Percentiles rank a stretch among this genome's conserved stretches.
Conservation (phyloP, 2,888 invertebrate genomes). For the Megaustenia siamemsis region DNA sequence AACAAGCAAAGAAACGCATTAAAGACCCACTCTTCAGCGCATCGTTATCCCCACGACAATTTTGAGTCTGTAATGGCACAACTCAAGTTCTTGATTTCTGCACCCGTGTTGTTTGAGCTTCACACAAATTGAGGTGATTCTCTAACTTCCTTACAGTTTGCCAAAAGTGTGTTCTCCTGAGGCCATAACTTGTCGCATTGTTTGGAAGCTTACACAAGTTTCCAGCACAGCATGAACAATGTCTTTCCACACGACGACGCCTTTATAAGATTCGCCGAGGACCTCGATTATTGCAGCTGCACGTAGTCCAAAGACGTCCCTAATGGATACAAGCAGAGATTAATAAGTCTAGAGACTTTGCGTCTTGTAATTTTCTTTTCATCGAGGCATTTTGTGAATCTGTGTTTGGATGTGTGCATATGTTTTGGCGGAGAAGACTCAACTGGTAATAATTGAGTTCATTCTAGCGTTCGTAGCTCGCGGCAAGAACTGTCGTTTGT, state of each 20-base stretch:
- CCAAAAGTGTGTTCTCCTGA: conserved; percentile 10
- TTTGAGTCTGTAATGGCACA: neutral
- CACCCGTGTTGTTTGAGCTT: too few species aligned
- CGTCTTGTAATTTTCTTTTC: conserved; percentile 29
- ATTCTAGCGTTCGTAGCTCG: neutral
- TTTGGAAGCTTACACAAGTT: neutral
- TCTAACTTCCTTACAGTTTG: conserved; percentile 4
- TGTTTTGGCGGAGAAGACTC: neutral
- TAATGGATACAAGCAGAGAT: conserved; percentile 32
- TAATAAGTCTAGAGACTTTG: conserved; percentile 3
- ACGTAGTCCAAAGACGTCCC: neutral
- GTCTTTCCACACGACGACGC: neutral
- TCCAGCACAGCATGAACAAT: neutral
- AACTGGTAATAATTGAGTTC: neutral
- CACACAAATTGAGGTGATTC: neutral
- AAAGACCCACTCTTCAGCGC: neutral
- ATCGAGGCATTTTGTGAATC: neutral
- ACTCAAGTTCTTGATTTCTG: neutral
- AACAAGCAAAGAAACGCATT: neutral
- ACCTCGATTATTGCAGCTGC: conserved; percentile 25
- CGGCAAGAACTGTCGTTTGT: neutral
- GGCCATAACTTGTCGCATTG: conserved; percentile 4
- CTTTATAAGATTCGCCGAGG: neutral
- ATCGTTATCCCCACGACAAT: neutral
- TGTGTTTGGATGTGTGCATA: conserved; percentile 20